Evolutionary conservation across 2,888 invertebrate species (phyloP).

Genomic region (Allacma fusca): DNA sequence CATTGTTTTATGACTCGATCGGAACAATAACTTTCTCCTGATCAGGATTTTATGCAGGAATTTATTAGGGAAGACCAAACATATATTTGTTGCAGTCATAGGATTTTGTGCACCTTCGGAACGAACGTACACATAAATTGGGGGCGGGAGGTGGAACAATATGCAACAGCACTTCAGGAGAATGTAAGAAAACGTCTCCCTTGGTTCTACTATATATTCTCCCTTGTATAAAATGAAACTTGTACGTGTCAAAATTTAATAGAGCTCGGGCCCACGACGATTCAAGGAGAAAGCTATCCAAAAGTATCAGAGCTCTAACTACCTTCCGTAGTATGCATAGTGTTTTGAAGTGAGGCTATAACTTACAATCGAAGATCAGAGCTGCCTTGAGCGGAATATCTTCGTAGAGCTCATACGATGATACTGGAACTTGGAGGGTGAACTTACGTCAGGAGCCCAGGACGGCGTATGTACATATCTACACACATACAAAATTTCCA

Average conservation of each 20-base stretch:
- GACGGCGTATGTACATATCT: too few relatives aligned
- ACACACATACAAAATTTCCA: too few relatives aligned
- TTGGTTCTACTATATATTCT: background rate
- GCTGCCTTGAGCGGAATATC: too few relatives aligned
- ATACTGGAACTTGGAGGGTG: too few relatives aligned
- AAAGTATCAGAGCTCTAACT: background rate
- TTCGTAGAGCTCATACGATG: too few relatives aligned
- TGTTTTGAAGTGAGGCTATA: background rate
- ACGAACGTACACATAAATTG: background rate
- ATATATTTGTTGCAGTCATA: background rate
- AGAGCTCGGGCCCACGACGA: background rate
- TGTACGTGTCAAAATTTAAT: constrained; percentile 6
- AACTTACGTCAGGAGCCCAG: too few relatives aligned
- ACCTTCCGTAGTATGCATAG: background rate
- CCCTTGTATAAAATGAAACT: background rate
- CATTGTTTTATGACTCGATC: background rate
- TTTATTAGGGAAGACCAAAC: background rate
- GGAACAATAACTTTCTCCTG: background rate
- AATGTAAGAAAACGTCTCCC: background rate
- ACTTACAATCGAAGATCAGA: too few relatives aligned
- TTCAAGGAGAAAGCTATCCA: background rate
- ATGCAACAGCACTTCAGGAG: background rate
- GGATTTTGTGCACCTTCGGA: background rate
- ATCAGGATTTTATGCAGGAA: constrained; percentile 2
- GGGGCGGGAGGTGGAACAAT: background rate